Conservation (phyloP, 2,888 invertebrate species). For the Anaspis maculata region DNA sequence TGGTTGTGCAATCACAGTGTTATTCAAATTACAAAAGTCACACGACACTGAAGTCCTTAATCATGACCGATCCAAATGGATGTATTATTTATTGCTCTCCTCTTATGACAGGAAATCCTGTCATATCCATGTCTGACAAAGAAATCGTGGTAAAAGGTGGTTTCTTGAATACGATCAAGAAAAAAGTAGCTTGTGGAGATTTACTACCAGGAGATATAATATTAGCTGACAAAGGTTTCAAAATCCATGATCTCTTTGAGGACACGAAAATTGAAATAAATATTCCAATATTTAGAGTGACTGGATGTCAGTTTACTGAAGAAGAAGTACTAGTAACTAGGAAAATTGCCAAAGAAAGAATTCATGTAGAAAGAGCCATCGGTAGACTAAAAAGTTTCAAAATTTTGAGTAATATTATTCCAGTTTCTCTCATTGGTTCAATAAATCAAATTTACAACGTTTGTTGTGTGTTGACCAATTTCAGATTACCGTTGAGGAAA, state of each 20-base stretch:
- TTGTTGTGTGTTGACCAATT: no score
- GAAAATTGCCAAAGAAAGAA: conserved; percentile 15
- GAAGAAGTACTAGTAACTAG: conserved; percentile 10
- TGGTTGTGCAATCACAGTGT: no score
- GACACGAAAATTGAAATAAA: conserved; percentile 13
- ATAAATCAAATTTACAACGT: no score
- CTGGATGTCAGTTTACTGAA: conserved; percentile 12
- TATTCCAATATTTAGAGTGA: conserved; percentile 12
- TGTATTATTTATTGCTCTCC: background rate
- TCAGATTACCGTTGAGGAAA: no score
- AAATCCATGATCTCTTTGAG: conserved; percentile 14
- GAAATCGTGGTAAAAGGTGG: conserved; percentile 11
- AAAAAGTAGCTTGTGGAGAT: conserved; percentile 9
- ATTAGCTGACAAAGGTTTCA: conserved; percentile 19
- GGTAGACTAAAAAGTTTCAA: conserved; percentile 13
- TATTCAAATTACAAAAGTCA: no score
- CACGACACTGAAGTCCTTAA: conserved; percentile 14
- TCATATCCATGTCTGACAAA: conserved; percentile 16
- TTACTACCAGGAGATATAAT: conserved; percentile 11
- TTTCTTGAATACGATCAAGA: conserved; percentile 8
- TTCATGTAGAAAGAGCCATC: conserved; percentile 17
- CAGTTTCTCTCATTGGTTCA: conserved; percentile 5
- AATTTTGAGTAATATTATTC: conserved; percentile 10
- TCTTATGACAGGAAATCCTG: background rate
- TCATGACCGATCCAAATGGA: conserved; percentile 9